Percentiles rank a stretch among this genome's conserved stretches.
Evolutionary conservation across 2,113 vertebrate species (phyloP).

Genomic region (Tetraodon nigroviridis): DNA sequence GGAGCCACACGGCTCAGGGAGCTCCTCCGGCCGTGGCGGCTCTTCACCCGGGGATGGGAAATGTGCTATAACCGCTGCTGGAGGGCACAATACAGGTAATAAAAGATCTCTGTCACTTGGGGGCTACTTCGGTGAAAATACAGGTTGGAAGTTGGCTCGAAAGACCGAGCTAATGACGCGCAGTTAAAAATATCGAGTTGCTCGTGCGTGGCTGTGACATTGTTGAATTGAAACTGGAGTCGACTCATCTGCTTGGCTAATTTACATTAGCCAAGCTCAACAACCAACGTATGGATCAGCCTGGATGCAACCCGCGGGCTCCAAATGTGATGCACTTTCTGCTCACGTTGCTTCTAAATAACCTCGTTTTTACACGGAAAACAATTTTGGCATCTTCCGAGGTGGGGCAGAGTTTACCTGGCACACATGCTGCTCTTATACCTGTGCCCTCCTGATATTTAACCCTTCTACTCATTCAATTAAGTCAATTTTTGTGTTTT

Average conservation of each 20-base stretch:
- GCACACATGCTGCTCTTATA: not conserved
- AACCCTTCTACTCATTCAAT: not conserved
- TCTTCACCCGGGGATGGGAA: conserved; percentile 33
- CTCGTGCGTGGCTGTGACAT: conserved; percentile 36
- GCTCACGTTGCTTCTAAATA: not conserved
- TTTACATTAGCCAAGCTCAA: not conserved
- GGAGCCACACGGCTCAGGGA: conserved; percentile 22
- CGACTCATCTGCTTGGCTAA: conserved; percentile 42
- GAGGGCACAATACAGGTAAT: conserved; percentile 62
- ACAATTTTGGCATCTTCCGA: not conserved
- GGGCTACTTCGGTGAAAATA: not conserved
- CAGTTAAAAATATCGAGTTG: conserved; percentile 31
- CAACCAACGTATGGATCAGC: conserved; percentile 1
- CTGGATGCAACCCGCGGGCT: not conserved
- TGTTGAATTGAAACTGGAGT: conserved; percentile 40
- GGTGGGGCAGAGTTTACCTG: conserved; percentile 4
- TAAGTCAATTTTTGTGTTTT: not conserved
- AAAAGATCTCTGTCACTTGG: not conserved
- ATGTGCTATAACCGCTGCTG: conserved; percentile 41
- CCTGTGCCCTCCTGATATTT: not conserved
- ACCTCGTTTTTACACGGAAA: not conserved
- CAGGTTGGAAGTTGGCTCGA: conserved; percentile 4
- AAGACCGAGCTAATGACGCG: conserved; percentile 16
- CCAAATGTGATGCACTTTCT: not conserved
- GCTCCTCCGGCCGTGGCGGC: conserved; percentile 17